A percentile compares a stretch with the other conserved stretches of the same genome.
Evolutionary conservation across 2,888 invertebrate species (phyloP).

Genomic region (Acleris emargana): DNA sequence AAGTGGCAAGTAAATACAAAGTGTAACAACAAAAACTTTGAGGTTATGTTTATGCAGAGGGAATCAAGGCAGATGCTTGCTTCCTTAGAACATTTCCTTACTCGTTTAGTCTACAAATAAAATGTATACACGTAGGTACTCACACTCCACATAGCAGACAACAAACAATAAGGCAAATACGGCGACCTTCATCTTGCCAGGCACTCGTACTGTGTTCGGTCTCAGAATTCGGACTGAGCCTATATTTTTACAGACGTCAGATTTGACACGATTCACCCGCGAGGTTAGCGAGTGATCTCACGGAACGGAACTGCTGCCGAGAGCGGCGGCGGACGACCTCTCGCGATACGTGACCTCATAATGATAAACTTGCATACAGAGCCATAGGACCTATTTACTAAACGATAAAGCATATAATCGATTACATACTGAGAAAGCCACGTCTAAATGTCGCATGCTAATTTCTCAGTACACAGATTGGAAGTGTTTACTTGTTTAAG

Average conservation of each 20-base stretch:
- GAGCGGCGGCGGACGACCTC: slow-evolving; percentile 54
- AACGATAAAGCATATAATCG: slow-evolving; percentile 18
- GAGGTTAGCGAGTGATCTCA: slow-evolving; percentile 36
- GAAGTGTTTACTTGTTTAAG: slow-evolving; percentile 20
- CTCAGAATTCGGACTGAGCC: slow-evolving; percentile 27
- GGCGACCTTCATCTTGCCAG: slow-evolving; percentile 60
- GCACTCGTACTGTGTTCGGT: slow-evolving; percentile 21
- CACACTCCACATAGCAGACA: slow-evolving; percentile 65
- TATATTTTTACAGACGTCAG: slow-evolving; percentile 24
- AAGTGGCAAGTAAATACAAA: no score
- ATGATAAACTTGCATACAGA: slow-evolving; percentile 18
- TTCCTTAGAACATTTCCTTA: background rate
- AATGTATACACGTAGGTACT: slow-evolving; percentile 49
- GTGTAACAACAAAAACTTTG: background rate
- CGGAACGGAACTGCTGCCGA: slow-evolving; percentile 12
- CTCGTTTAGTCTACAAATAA: background rate
- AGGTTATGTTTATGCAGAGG: slow-evolving; percentile 3
- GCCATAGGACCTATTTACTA: background rate
- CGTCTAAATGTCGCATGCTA: slow-evolving; percentile 6
- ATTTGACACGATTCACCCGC: slow-evolving; percentile 21
- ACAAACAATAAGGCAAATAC: slow-evolving; percentile 59
- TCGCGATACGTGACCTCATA: slow-evolving; percentile 59
- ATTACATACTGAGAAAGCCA: background rate
- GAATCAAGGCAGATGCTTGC: no score
- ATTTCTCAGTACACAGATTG: slow-evolving; percentile 17